These are phyloP conservation scores for Semaprochilodus insignis DNA, from an alignment of 2,797 vertebrate species.

Conservation along the genomic window DNA sequence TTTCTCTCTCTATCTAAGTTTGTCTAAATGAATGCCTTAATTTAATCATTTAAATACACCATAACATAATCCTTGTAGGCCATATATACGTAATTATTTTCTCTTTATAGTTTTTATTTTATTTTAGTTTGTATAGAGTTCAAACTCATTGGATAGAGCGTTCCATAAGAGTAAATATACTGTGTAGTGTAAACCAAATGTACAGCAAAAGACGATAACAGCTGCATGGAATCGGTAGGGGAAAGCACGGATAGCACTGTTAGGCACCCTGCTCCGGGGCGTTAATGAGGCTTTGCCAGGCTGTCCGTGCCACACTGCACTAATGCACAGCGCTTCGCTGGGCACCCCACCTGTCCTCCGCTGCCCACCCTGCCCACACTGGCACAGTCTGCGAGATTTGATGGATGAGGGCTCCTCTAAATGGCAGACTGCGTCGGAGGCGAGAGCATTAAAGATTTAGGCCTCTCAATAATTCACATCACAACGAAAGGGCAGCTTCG, in stretches of 20 bases:
- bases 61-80: too few species aligned
- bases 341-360: constrained; percentile 18
- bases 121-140: too few species aligned
- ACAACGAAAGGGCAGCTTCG: constrained; percentile 47
- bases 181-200: too few species aligned
- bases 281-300: constrained; percentile 26
- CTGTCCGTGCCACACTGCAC: constrained; percentile 4
- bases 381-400: constrained; percentile 25
- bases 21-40: too few species aligned
- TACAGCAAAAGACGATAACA: not conserved
- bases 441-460: constrained; percentile 61
- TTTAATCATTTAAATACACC: too few species aligned
- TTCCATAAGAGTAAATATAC: too few species aligned
- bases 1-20: too few species aligned
- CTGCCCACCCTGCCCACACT: not conserved
- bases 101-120: too few species aligned
- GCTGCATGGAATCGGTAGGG: not conserved
- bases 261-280: constrained; percentile 3
- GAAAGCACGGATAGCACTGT: not conserved
- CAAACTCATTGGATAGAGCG: too few species aligned
- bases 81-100: not conserved
- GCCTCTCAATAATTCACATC: constrained; percentile 63
- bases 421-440: constrained; percentile 50
- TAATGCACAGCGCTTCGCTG: not conserved
- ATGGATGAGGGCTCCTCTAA: constrained; percentile 46